Conservation (phyloP, 2,888 invertebrate genomes). For the Dione vanillae region DNA sequence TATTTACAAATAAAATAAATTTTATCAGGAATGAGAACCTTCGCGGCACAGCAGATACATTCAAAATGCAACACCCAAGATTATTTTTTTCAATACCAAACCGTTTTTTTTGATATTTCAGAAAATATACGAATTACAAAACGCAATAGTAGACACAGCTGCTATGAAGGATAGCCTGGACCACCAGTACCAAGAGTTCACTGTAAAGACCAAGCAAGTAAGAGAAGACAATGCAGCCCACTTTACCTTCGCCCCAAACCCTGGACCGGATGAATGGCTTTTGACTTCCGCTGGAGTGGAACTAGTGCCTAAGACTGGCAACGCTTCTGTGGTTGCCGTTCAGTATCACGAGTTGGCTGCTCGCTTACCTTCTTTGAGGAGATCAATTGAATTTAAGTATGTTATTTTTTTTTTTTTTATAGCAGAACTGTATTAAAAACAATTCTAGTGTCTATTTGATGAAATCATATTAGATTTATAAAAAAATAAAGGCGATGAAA, state of each 20-base stretch:
- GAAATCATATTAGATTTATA: too few relatives aligned
- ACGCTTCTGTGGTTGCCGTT: constrained; percentile 77
- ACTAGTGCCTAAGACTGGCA: constrained; percentile 61
- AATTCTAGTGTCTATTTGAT: too few relatives aligned
- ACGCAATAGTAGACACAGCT: constrained; percentile 67
- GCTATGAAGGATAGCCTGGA: constrained; percentile 65
- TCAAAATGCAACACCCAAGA: too few relatives aligned
- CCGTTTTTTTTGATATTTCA: constrained; percentile 49
- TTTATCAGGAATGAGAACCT: too few relatives aligned
- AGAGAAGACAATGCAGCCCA: constrained; percentile 67
- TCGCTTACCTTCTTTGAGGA: constrained; percentile 85
- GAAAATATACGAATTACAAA: constrained; percentile 79
- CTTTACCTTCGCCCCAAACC: constrained; percentile 61
- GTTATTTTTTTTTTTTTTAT: too few relatives aligned
- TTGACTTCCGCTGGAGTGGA: constrained; percentile 70
- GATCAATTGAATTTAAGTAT: constrained; percentile 86
- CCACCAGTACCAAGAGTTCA: constrained; percentile 64
- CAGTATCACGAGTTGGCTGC: constrained; percentile 86
- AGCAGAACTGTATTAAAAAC: too few relatives aligned
- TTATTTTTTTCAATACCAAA: too few relatives aligned
- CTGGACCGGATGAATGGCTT: constrained; percentile 65
- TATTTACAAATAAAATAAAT: too few relatives aligned
- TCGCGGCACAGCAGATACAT: too few relatives aligned
- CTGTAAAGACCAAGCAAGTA: constrained; percentile 63
- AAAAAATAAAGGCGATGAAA: too few relatives aligned